Base-by-base conservation (phyloP, 2,888 invertebrate genomes). In the Drosophila atripex region DNA sequence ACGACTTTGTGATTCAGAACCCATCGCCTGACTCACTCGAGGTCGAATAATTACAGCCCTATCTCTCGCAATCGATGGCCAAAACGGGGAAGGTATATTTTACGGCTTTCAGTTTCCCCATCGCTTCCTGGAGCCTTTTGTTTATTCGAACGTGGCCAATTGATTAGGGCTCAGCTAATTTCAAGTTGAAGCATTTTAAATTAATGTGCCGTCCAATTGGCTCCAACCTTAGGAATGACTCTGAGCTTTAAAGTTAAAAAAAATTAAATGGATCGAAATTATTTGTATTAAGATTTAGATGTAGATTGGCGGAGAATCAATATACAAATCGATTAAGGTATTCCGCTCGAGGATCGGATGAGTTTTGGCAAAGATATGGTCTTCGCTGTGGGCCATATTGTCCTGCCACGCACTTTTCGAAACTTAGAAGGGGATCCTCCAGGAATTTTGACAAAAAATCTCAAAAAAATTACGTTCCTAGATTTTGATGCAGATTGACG, bases 71-170 rank as follows among this genome's bases (percentile, higher is more conserved):
- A 51, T 51, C 21, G 52, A 52, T 52, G 32, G 21, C 51, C 7
- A 28, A 35, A 35, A 38, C 32, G 14, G 6, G 21, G 23, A 58
- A 55, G 16, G 18, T 35, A 30, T 11, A 9, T 11, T 14, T 11
- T 56, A 23, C 12, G 47, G 14, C 47, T 23, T 6, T 23, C 8
- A 7, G 35, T 14, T 14, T 41, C 9, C 6, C 35, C 45, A 61
- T 64, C 64, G 46, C 54, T 64, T 64, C 68, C 53, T 66, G 53
- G 14, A 53, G 45, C 52, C 28, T 57, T 45, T 45, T 59, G 46
- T 46, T 58, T 58, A 58, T 16, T 45, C 35, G 52, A 38, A 38
- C 64, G 38, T 39, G 64, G 38, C 28, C 16, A 66, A 64, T 64
- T 46, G 68, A 68, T 64, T 68, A 50, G 49, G 18, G 14, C 11